Conservation (phyloP, 2,797 vertebrate species). For the Diplodus sargus region DNA sequence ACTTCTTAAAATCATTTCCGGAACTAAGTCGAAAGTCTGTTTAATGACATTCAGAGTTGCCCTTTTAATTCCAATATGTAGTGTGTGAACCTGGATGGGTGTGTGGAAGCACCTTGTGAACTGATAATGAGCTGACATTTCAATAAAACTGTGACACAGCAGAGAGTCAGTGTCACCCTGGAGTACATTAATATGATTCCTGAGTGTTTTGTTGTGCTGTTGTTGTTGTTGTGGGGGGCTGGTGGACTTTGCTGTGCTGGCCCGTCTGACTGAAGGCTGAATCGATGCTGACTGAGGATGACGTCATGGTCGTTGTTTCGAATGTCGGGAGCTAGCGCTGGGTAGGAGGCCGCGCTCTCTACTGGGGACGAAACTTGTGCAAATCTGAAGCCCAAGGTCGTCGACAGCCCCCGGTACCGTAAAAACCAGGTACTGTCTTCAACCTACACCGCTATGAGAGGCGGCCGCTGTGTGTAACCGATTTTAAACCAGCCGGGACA, state of each 20-base stretch:
- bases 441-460: not conserved
- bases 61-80: conserved; percentile 25
- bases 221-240: not conserved
- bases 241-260: conserved; percentile 52
- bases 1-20: too few species aligned
- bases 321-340: conserved; percentile 79
- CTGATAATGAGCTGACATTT: conserved; percentile 9
- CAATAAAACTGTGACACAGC: conserved; percentile 33
- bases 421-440: conserved; percentile 76
- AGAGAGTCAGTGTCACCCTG: not conserved
- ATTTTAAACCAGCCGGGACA: conserved; percentile 41
- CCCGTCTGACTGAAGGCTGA: conserved; percentile 56
- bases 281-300: conserved; percentile 71
- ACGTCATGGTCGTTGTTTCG: conserved; percentile 85
- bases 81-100: conserved; percentile 11
- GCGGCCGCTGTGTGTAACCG: not conserved
- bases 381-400: conserved; percentile 77
- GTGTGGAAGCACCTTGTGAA: not conserved
- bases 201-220: not conserved
- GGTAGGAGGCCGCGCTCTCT: conserved; percentile 82
- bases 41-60: too few species aligned
- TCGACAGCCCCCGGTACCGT: conserved; percentile 69
- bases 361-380: conserved; percentile 67
- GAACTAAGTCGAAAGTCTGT: not conserved
- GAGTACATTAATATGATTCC: not conserved